A percentile compares a stretch with the other conserved stretches of the same genome.
These are phyloP conservation scores for Dendrolimus punctatus DNA, from an alignment of 1,140 invertebrate genomes.

Conservation along the genomic window DNA sequence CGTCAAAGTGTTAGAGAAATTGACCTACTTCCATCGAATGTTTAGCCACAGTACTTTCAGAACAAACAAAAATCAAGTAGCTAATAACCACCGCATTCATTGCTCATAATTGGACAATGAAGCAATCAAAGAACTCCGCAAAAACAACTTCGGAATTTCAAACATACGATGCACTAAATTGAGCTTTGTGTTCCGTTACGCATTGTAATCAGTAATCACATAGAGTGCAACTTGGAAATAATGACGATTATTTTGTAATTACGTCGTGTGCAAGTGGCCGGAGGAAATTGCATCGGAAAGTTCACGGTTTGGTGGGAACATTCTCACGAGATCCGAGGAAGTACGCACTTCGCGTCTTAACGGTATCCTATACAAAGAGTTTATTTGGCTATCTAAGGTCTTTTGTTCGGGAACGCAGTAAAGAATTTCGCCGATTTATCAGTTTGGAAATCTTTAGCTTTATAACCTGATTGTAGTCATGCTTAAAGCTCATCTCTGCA, in stretches of 20 bases:
- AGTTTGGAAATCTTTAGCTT: too few relatives aligned
- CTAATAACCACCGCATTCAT: too few relatives aligned
- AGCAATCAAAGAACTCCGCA: slow-evolving; percentile 1
- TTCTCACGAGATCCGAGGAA: slow-evolving; percentile 29
- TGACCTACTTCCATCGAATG: too few relatives aligned
- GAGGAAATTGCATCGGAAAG: slow-evolving; percentile 2
- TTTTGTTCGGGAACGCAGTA: too few relatives aligned
- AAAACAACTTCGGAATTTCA: background rate
- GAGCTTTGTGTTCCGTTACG: slow-evolving; percentile 20
- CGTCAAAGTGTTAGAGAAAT: too few relatives aligned
- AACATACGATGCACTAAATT: slow-evolving; percentile 3
- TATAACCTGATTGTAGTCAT: too few relatives aligned
- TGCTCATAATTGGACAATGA: background rate
- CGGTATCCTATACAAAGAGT: slow-evolving; percentile 4
- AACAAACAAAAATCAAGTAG: too few relatives aligned
- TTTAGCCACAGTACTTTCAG: too few relatives aligned
- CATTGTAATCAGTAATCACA: slow-evolving; percentile 8
- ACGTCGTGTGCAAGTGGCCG: slow-evolving; percentile 3
- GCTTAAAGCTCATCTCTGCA: too few relatives aligned
- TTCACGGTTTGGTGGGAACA: slow-evolving; percentile 28
- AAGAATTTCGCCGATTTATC: too few relatives aligned
- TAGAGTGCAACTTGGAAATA: slow-evolving; percentile 9
- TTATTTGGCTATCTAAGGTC: too few relatives aligned
- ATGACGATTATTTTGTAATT: slow-evolving; percentile 31
- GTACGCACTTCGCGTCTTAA: slow-evolving; percentile 20